phyloP scores from a whole-genome alignment of 2,888 invertebrate genomes.

The Eueremaeus valkanovi region DNA sequence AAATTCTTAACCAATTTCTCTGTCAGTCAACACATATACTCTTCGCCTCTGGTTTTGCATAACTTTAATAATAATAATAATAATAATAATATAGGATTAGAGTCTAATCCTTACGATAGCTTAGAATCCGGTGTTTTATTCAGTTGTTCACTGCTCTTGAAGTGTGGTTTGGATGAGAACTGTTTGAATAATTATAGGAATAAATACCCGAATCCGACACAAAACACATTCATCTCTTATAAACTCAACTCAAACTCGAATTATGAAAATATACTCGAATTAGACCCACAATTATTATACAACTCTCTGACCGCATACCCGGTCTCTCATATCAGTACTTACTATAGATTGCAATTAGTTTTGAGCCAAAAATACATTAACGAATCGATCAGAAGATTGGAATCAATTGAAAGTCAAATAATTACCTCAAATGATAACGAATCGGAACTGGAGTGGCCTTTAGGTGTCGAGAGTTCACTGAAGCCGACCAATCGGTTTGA shows the following conservation, averaged over 20 bases:
- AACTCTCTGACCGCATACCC: conserved; percentile 5
- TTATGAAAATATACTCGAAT: conserved; percentile 18
- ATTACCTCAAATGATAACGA: background rate
- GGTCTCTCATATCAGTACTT: background rate
- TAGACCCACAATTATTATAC: background rate
- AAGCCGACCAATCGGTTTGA: conserved; percentile 72
- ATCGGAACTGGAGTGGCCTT: conserved; percentile 62
- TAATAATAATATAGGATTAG: background rate
- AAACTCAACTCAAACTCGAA: background rate
- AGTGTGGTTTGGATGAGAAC: background rate
- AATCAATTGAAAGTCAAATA: conserved; percentile 21
- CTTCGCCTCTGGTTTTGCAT: background rate
- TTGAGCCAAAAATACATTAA: conserved; percentile 11
- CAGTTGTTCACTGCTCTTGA: conserved; percentile 32
- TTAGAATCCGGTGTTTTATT: conserved; percentile 37
- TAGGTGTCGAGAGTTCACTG: conserved; percentile 65
- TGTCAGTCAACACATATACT: conserved; percentile 71
- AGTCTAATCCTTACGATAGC: background rate
- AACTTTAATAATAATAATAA: background rate
- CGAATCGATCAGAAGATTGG: background rate
- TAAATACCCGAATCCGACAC: background rate
- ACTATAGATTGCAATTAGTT: conserved; percentile 12
- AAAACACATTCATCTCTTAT: conserved; percentile 4
- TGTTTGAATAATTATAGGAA: conserved; percentile 15
- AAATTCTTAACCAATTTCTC: conserved; percentile 71